Percentiles rank a stretch among this genome's conserved stretches.
Evolutionary conservation across 1,140 invertebrate species (phyloP).

Genomic region (Sinella curviseta): DNA sequence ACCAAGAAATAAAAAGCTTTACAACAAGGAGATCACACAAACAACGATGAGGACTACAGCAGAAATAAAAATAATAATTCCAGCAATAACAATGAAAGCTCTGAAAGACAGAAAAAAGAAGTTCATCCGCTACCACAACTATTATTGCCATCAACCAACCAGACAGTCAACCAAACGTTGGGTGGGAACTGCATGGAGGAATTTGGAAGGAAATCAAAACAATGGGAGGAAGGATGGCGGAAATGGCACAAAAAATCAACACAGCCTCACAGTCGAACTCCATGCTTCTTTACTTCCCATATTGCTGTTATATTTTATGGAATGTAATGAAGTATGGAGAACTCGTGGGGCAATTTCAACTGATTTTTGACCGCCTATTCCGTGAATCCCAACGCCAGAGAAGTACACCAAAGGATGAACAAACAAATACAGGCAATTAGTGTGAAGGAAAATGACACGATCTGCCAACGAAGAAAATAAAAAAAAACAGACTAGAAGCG

Average conservation of each 20-base stretch:
- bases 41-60: background rate
- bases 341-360: constrained; percentile 44
- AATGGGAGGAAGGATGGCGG: background rate
- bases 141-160: too few relatives aligned
- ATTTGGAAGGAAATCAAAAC: background rate
- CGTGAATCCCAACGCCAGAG: background rate
- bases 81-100: background rate
- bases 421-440: too few relatives aligned
- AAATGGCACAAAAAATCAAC: background rate
- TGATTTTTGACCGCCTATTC: background rate
- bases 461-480: too few relatives aligned
- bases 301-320: constrained; percentile 78
- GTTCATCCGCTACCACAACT: too few relatives aligned
- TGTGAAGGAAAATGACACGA: too few relatives aligned
- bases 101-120: background rate
- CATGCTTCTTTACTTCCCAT: constrained; percentile 96
- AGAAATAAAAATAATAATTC: constrained; percentile 12
- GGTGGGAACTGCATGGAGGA: background rate
- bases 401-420: too few relatives aligned
- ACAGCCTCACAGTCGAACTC: constrained; percentile 63
- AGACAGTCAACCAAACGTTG: background rate
- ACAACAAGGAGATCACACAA: constrained; percentile 3
- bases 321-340: constrained; percentile 71
- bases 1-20: background rate
- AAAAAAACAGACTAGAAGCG: too few relatives aligned